Evolutionary conservation across 2,797 vertebrate species (phyloP).

Genomic region (Dipus sagitta): DNA sequence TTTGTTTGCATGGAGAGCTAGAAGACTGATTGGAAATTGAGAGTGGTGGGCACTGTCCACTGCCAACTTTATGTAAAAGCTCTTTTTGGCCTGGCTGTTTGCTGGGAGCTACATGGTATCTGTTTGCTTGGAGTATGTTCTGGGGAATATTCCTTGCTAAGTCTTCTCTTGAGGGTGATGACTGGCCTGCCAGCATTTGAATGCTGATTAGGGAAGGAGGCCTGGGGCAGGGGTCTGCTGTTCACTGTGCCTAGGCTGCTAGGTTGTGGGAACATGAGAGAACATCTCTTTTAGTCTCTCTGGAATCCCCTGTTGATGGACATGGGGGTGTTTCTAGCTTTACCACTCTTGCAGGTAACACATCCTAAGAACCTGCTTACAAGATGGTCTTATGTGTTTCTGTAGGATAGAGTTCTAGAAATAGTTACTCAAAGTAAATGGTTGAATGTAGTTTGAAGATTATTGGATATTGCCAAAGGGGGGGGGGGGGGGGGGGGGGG

Average conservation of each 20-base stretch:
- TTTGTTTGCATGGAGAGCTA: not conserved
- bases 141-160: not conserved
- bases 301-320: not conserved
- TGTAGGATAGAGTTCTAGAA: not conserved
- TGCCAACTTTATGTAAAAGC: not conserved
- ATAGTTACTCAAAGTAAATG: not conserved
- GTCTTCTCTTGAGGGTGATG: not conserved
- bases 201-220: not conserved
- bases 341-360: not conserved
- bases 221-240: not conserved
- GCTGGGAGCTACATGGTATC: not conserved
- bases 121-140: not conserved
- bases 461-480: not conserved
- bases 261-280: not conserved
- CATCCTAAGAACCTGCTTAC: not conserved
- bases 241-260: not conserved
- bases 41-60: not conserved
- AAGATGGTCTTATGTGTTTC: conserved; percentile 12
- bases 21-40: not conserved
- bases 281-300: not conserved
- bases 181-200: not conserved
- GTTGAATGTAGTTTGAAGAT: not conserved
- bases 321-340: not conserved
- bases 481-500: too few relatives aligned
- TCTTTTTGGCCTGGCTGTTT: not conserved